phyloP scores from a whole-genome alignment of 2,113 vertebrate genomes.

The Enhydra lutris region DNA sequence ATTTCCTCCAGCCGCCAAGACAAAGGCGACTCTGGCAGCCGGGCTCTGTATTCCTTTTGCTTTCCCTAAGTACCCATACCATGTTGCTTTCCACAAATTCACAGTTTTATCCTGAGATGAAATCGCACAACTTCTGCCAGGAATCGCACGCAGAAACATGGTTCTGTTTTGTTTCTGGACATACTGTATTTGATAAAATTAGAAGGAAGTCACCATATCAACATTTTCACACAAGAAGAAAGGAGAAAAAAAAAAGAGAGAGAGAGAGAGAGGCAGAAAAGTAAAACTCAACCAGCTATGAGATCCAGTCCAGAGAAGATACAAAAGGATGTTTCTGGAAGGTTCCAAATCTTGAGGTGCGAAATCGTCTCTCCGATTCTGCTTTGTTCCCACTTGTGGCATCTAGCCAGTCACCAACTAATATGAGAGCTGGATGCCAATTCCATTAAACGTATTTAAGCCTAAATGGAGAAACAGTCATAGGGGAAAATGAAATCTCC shows the following conservation, averaged over 20 bases:
- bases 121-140: slow-evolving; percentile 72
- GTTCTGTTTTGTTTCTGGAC: slow-evolving; percentile 75
- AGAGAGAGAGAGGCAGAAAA: not conserved
- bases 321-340: not conserved
- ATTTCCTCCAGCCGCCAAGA: not conserved
- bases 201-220: slow-evolving; percentile 69
- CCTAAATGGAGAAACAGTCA: not conserved
- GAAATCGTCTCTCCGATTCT: not conserved
- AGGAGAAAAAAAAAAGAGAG: not conserved
- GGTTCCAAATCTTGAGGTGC: not conserved
- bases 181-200: slow-evolving; percentile 78
- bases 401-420: not conserved
- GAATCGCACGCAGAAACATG: slow-evolving; percentile 69
- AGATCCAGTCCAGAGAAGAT: not conserved
- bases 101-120: slow-evolving; percentile 68
- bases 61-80: slow-evolving; percentile 48
- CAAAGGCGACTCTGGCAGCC: slow-evolving; percentile 29
- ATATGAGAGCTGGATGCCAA: not conserved
- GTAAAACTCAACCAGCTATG: slow-evolving; percentile 10
- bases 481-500: not conserved
- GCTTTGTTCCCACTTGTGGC: not conserved
- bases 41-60: not conserved
- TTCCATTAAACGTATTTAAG: not conserved
- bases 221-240: slow-evolving; percentile 63
- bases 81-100: slow-evolving; percentile 70